Evolutionary conservation across 2,888 invertebrate species (phyloP).

Genomic region (Eupithecia tripunctaria): DNA sequence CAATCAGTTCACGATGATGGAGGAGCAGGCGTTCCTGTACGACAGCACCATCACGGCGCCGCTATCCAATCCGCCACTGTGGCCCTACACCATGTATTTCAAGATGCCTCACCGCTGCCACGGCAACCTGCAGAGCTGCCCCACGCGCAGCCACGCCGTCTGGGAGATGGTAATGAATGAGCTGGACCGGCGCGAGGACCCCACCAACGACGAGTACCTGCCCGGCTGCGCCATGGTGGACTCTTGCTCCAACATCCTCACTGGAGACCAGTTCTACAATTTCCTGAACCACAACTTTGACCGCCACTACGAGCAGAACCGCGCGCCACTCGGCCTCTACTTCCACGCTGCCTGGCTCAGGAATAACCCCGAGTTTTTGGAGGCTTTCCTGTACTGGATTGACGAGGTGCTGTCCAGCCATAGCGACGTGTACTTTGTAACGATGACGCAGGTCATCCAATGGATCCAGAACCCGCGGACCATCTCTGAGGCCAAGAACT

Average conservation of each 20-base stretch:
- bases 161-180: constrained; percentile 99
- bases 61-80: constrained; percentile 94
- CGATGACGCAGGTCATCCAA: constrained; percentile 98
- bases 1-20: constrained; percentile 99
- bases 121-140: constrained; percentile 95
- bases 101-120: constrained; percentile 97
- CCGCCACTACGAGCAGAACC: constrained; percentile 95
- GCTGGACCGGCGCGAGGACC: constrained; percentile 95
- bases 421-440: constrained; percentile 96
- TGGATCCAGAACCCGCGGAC: constrained; percentile 97
- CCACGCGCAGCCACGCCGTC: constrained; percentile 95
- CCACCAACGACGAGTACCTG: constrained; percentile 93
- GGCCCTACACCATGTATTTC: constrained; percentile 99
- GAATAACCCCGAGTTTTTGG: constrained; percentile 95
- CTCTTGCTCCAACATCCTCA: constrained; percentile 96
- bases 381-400: constrained; percentile 96
- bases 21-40: constrained; percentile 96
- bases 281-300: constrained; percentile 97
- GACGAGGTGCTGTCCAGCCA: constrained; percentile 93
- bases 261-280: constrained; percentile 96
- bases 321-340: constrained; percentile 94
- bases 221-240: constrained; percentile 98
- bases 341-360: constrained; percentile 97
- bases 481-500: constrained; percentile 93
- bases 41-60: constrained; percentile 98